Evolutionary conservation across 1,140 invertebrate species (phyloP), one percentile per base, ranked within the genome.

Genomic region (Chironomus striatipennis): DNA sequence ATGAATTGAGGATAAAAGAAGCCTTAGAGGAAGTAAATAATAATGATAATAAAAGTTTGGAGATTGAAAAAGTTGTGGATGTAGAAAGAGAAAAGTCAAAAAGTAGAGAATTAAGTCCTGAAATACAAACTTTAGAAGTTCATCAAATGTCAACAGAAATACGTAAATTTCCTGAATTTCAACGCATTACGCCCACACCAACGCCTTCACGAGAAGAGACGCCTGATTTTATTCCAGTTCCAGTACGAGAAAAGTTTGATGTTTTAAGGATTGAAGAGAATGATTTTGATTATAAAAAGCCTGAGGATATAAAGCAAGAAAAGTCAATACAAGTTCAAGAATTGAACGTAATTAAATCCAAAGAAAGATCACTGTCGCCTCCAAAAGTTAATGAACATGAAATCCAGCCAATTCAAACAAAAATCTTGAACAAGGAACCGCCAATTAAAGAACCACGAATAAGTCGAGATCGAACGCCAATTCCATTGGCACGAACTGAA

Each of bases 201-300:
- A 70, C 17, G 20, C 17, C 65, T 20, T 70, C 65, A 21, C 17
- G 65, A 0, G 65, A 70, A 20, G 65, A 70, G 17, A 70, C 65
- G 18, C 65, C 65, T 9, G 65, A 70, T 70, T 70, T 70, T 21
- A 70, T 70, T 70, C 65, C 65, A 70, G 9, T 70, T 10, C n/a
- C 65, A 8, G 65, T 70, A 8, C 17, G 65, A 0, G 65, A 70
- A 20, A 70, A 70, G 10, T 70, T 70, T 70, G 15, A 70, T 70
- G 65, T 70, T 8, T 21, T 70, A 70, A 15, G 65, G 5, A 70
- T 70, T 10, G 65, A 70, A 70, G 65, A 70, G 18, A 70, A 18
- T 70, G 65, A 70, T 20, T 20, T 8, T 18, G 65, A 70, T 20
- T 20, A 70, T 21, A 21, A 18, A 7, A 70, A 18, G 17, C 65